Percentiles rank a stretch among this genome's conserved stretches.
These are phyloP conservation scores for Ophioderma brevispina DNA, from an alignment of 35 echinoderm and acorn worm species.

Conservation along the genomic window DNA sequence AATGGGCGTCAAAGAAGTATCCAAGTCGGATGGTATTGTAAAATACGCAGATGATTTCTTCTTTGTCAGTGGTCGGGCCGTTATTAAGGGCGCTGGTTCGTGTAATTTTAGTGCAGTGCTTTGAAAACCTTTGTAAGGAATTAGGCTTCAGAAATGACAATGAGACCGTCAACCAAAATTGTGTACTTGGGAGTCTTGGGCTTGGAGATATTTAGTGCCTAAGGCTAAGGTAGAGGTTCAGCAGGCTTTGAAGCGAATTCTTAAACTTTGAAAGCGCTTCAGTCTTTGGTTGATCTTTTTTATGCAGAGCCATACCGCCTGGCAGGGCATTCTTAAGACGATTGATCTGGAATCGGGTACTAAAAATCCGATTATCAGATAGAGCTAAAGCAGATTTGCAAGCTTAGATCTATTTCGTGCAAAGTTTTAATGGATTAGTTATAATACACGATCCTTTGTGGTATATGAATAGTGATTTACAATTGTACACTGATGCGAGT, in stretches of 20 bases:
- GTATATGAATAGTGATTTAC: not conserved
- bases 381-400: not conserved
- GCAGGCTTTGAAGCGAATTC: not conserved
- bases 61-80: no score
- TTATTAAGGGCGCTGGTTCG: no score
- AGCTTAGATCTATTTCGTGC: not conserved
- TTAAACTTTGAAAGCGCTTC: not conserved
- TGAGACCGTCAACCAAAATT: no score
- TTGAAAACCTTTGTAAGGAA: no score
- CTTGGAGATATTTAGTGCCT: no score
- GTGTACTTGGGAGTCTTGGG: no score
- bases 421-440: not conserved
- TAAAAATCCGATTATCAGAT: not conserved
- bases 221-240: not conserved
- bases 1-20: no score
- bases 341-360: not conserved
- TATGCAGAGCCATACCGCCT: not conserved
- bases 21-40: no score
- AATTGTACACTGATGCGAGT: not conserved
- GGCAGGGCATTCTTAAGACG: not conserved
- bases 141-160: no score
- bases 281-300: not conserved
- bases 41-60: no score
- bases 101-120: no score
- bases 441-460: not conserved